Evolutionary conservation across 1,140 invertebrate genomes (phyloP).

Genomic region (Drosophila micromelanica): DNA sequence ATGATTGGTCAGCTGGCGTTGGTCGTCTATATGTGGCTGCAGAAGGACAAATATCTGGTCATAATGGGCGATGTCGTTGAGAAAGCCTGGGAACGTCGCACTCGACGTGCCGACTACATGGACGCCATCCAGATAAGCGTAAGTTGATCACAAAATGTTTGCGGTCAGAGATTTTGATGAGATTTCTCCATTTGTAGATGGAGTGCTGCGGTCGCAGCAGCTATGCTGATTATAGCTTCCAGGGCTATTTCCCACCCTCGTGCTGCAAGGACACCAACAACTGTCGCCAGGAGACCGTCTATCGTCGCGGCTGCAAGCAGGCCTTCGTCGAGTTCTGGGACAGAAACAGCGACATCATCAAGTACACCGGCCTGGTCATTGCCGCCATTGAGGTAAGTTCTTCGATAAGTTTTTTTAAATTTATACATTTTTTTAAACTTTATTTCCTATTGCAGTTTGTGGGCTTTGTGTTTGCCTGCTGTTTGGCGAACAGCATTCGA

Average conservation of each 20-base stretch:
- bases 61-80: conserved; percentile 85
- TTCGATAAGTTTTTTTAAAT: no score
- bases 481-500: conserved; percentile 94
- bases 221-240: conserved; percentile 84
- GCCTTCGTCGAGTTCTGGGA: conserved; percentile 84
- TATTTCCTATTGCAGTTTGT: conserved; percentile 88
- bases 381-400: conserved; percentile 87
- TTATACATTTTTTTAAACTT: neutral
- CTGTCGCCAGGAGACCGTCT: conserved; percentile 84
- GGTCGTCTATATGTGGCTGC: conserved; percentile 86
- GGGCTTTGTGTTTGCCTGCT: conserved; percentile 95
- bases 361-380: conserved; percentile 88
- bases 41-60: conserved; percentile 85
- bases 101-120: conserved; percentile 83
- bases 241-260: conserved; percentile 77
- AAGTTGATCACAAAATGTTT: conserved; percentile 6
- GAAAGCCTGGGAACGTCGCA: conserved; percentile 66
- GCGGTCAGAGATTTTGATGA: no score
- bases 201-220: conserved; percentile 87
- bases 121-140: conserved; percentile 85
- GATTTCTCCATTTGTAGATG: no score
- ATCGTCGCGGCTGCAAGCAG: conserved; percentile 84
- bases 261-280: conserved; percentile 84
- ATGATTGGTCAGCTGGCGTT: conserved; percentile 88
- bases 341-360: conserved; percentile 86